Conservation (phyloP, 2,797 vertebrate genomes). For the Acropternis orthonyx region DNA sequence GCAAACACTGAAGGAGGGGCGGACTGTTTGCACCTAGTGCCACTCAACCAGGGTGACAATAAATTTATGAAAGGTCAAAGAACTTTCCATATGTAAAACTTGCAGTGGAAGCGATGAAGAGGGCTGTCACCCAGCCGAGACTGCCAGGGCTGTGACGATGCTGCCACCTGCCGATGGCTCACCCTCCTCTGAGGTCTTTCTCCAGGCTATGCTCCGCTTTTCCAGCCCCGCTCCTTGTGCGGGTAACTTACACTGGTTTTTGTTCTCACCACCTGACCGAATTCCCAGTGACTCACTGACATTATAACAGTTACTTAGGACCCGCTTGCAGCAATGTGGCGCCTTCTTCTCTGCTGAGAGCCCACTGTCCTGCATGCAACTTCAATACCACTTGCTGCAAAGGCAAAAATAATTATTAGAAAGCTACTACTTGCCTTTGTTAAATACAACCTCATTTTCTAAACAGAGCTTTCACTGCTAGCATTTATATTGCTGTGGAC, state of each 20-base stretch:
- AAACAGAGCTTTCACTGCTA: background rate
- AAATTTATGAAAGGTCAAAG: conserved; percentile 85
- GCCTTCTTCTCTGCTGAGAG: background rate
- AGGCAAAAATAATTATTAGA: background rate
- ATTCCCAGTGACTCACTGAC: background rate
- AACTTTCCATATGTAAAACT: conserved; percentile 75
- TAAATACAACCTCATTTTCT: background rate
- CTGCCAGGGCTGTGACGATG: conserved; percentile 81
- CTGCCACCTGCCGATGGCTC: conserved; percentile 89
- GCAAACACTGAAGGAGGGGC: conserved; percentile 40
- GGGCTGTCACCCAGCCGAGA: conserved; percentile 38
- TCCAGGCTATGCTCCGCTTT: fast-evolving
- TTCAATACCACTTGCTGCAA: background rate
- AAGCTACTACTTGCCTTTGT: background rate
- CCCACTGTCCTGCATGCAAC: fast-evolving
- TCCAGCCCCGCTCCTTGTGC: background rate
- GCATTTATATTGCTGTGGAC: fast-evolving
- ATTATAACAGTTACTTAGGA: background rate
- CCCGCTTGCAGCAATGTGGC: background rate
- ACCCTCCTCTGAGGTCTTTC: fast-evolving
- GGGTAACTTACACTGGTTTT: fast-evolving
- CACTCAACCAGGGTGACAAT: conserved; percentile 79
- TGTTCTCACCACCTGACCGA: background rate
- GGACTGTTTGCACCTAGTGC: conserved; percentile 76
- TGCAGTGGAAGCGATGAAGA: conserved; percentile 5